These are phyloP conservation scores for Hemistola chrysoprasaria DNA, from an alignment of 2,888 invertebrate genomes.

Conservation along the genomic window DNA sequence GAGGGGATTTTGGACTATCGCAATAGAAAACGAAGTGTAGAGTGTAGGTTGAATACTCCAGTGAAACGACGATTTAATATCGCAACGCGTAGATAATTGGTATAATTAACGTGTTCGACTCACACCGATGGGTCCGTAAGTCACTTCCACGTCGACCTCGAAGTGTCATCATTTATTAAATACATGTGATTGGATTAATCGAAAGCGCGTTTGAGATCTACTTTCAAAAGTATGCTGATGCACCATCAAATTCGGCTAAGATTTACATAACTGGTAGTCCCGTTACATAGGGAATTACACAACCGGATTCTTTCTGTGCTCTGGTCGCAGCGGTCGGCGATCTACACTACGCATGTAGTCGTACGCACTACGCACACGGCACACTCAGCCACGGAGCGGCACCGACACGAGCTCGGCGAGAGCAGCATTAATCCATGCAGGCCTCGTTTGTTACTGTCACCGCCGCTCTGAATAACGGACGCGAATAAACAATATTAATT, in stretches of 20 bases:
- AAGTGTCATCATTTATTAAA: constrained; percentile 31
- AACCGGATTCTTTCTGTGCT: constrained; percentile 63
- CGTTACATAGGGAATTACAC: constrained; percentile 77
- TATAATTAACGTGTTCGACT: constrained; percentile 38
- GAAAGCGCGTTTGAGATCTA: constrained; percentile 60
- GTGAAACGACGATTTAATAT: no score
- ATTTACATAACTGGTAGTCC: constrained; percentile 80
- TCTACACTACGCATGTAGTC: constrained; percentile 18
- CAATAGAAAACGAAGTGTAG: no score
- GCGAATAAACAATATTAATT: constrained; percentile 78
- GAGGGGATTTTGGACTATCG: constrained; percentile 17
- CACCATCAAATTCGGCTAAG: constrained; percentile 73
- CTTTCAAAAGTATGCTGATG: constrained; percentile 67
- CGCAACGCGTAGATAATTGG: no score
- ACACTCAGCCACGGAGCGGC: constrained; percentile 19
- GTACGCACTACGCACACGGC: constrained; percentile 6
- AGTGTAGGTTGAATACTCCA: no score
- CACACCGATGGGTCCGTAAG: constrained; percentile 45
- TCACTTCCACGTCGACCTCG: constrained; percentile 38
- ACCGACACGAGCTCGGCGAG: constrained; percentile 29
- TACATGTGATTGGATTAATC: constrained; percentile 43
- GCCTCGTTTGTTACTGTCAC: constrained; percentile 67
- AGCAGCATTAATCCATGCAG: constrained; percentile 58
- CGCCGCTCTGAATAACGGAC: constrained; percentile 65
- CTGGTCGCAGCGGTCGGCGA: constrained; percentile 38